Percentiles rank a stretch among this genome's conserved stretches.
Evolutionary conservation across 2,797 vertebrate genomes (phyloP).

Genomic region (Premnoplex brunnescens): DNA sequence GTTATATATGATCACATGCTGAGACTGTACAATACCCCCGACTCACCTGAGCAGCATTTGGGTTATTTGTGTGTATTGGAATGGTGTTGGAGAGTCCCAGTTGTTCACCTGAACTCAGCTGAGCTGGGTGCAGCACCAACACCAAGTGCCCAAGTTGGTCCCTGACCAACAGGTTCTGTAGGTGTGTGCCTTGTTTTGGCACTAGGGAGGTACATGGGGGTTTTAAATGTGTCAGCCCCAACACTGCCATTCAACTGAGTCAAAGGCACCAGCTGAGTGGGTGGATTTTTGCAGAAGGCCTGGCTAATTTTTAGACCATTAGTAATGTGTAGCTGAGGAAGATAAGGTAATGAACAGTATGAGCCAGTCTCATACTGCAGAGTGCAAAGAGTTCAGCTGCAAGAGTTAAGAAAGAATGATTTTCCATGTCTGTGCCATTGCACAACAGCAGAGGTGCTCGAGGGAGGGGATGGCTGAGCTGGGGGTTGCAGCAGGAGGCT

Average conservation of each 20-base stretch:
- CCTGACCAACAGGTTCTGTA: conserved; percentile 26
- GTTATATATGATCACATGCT: not conserved
- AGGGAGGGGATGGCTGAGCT: not conserved
- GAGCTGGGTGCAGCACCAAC: not conserved
- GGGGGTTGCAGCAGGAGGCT: not conserved
- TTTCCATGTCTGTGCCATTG: not conserved
- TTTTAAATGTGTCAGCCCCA: conserved; percentile 36
- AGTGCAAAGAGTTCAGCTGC: conserved; percentile 49
- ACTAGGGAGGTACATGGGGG: not conserved
- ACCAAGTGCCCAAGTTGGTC: not conserved
- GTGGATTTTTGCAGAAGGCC: conserved; percentile 64
- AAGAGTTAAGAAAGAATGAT: conserved; percentile 42
- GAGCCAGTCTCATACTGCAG: conserved; percentile 21
- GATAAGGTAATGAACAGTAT: conserved; percentile 50
- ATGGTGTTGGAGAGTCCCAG: not conserved
- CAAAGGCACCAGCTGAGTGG: conserved; percentile 57
- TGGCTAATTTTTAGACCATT: conserved; percentile 71
- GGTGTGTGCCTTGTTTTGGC: conserved; percentile 11
- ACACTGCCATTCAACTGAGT: conserved; percentile 51
- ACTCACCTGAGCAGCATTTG: not conserved
- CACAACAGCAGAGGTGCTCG: conserved; percentile 47
- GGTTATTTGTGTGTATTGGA: rapidly evolving
- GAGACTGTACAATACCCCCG: not conserved
- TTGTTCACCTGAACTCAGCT: not conserved
- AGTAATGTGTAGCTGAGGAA: conserved; percentile 48